Conservation (phyloP, 2,797 vertebrate species). For the Tapirus indicus region DNA sequence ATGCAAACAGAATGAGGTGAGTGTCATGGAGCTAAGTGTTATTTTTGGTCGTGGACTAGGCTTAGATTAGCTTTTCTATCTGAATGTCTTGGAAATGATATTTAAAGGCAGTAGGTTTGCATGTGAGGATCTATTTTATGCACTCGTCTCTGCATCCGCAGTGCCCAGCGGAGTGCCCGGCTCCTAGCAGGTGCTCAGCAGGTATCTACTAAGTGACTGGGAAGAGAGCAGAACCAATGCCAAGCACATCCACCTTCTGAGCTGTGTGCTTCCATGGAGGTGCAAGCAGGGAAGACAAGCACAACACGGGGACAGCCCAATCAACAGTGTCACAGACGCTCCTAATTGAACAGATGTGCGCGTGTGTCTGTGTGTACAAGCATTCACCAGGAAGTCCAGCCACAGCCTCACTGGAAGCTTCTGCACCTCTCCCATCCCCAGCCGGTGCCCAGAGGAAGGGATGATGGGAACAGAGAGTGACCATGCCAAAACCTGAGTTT, state of each 20-base stretch:
- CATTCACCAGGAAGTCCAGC: too few species aligned
- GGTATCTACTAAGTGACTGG: too few species aligned
- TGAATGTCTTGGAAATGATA: neutral
- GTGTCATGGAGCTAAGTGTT: neutral
- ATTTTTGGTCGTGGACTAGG: neutral
- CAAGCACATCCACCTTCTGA: neutral
- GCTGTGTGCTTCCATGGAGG: neutral
- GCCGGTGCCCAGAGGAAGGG: neutral
- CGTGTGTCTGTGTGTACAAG: fast-evolving
- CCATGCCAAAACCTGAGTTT: neutral
- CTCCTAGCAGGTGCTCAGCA: neutral
- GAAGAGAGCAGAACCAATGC: fast-evolving
- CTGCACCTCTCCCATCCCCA: neutral
- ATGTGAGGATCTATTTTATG: neutral
- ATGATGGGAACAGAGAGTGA: neutral
- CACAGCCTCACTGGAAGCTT: neutral
- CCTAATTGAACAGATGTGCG: neutral
- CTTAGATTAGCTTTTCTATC: neutral
- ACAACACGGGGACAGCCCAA: fast-evolving
- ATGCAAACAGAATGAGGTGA: neutral
- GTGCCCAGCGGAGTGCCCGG: neutral
- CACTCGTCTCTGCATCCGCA: neutral
- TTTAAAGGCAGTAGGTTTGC: neutral
- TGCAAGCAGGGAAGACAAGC: neutral
- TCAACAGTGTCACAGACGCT: neutral